phyloP scores from a whole-genome alignment of 2,797 vertebrate species.

The Rhadinocentrus ornatus region DNA sequence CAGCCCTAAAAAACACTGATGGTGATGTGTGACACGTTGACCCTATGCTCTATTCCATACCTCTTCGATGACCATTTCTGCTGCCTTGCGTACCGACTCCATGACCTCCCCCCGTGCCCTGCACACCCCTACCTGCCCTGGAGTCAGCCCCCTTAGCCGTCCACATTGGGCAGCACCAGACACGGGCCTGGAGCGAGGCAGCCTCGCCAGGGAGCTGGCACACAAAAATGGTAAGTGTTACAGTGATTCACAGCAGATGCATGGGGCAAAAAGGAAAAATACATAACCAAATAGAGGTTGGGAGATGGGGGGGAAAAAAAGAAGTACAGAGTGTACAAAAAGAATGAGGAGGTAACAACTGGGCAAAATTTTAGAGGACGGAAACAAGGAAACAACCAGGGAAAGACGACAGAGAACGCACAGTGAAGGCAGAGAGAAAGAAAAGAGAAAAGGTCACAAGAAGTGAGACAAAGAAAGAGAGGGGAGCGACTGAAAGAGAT shows the following conservation, averaged over 20 bases:
- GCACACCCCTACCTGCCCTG: slow-evolving; percentile 83
- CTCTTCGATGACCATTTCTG: slow-evolving; percentile 85
- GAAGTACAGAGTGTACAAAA: slow-evolving; percentile 34
- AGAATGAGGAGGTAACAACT: slow-evolving; percentile 54
- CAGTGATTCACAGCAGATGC: slow-evolving; percentile 38
- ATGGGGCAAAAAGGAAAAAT: slow-evolving; percentile 33
- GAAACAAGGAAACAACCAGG: slow-evolving; percentile 62
- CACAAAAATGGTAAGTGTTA: slow-evolving; percentile 25
- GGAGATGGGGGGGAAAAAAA: no score
- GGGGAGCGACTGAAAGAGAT: slow-evolving; percentile 76
- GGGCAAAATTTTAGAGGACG: slow-evolving; percentile 61
- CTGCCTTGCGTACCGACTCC: slow-evolving; percentile 80
- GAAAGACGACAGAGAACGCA: slow-evolving; percentile 53
- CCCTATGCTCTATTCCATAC: slow-evolving; percentile 52
- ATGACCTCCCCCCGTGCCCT: slow-evolving; percentile 82
- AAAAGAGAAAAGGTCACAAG: slow-evolving; percentile 78
- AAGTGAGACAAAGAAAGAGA: slow-evolving; percentile 74
- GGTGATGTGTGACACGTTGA: background rate
- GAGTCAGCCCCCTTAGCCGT: slow-evolving; percentile 81
- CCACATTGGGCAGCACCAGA: slow-evolving; percentile 76
- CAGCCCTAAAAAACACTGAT: background rate
- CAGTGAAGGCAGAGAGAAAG: slow-evolving; percentile 60
- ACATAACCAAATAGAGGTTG: slow-evolving; percentile 31
- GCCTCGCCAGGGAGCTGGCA: slow-evolving; percentile 82
- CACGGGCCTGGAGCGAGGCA: slow-evolving; percentile 81